phyloP scores from a whole-genome alignment of 2,888 invertebrate genomes.

The Pediacus dermestoides region DNA sequence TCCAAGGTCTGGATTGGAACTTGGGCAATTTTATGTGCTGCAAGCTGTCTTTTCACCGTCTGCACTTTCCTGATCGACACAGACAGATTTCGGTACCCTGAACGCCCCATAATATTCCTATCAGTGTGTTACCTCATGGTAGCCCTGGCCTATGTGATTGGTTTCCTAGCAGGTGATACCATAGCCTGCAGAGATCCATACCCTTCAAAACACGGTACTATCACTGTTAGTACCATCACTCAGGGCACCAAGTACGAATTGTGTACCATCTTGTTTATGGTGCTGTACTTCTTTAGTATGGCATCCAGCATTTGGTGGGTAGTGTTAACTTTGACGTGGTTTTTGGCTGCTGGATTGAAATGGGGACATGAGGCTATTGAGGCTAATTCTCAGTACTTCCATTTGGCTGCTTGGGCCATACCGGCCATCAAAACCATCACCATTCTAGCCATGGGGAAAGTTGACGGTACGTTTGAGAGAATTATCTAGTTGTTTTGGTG shows the following conservation, averaged over 20 bases:
- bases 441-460: constrained; percentile 91
- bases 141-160: constrained; percentile 85
- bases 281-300: constrained; percentile 94
- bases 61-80: constrained; percentile 93
- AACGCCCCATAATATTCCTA: constrained; percentile 94
- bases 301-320: constrained; percentile 98
- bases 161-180: constrained; percentile 76
- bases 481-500: constrained; percentile 1
- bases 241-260: constrained; percentile 81
- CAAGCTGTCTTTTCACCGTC: constrained; percentile 89
- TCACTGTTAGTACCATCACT: constrained; percentile 79
- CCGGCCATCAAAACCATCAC: constrained; percentile 95
- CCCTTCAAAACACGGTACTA: constrained; percentile 65
- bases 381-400: constrained; percentile 95
- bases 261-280: constrained; percentile 94
- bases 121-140: constrained; percentile 96
- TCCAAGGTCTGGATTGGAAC: constrained; percentile 89
- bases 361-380: constrained; percentile 99
- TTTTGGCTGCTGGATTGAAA: constrained; percentile 91
- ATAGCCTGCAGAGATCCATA: constrained; percentile 83
- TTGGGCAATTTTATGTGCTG: constrained; percentile 86
- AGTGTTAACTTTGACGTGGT: constrained; percentile 93
- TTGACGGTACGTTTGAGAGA: constrained; percentile 79
- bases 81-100: constrained; percentile 94
- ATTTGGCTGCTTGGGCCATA: constrained; percentile 96